These are phyloP conservation scores for Leptopilina boulardi DNA, from an alignment of 1,140 invertebrate species.

Conservation along the genomic window DNA sequence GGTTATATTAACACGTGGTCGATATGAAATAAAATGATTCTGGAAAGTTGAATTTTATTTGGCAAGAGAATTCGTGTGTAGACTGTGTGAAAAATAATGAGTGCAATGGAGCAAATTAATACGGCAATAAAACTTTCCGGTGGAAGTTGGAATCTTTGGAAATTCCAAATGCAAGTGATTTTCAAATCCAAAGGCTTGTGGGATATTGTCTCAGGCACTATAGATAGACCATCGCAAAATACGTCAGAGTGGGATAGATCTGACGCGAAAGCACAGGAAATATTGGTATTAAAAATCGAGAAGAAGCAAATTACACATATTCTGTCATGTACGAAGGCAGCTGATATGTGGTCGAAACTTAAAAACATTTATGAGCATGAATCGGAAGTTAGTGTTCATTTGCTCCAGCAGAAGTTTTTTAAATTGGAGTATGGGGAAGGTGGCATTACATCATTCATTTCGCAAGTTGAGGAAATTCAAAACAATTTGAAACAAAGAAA, in stretches of 20 bases:
- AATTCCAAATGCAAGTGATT: neutral
- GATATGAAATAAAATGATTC: too few relatives aligned
- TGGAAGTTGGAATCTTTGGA: neutral
- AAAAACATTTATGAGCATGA: neutral
- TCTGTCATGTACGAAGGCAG: neutral
- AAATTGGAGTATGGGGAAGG: conserved; percentile 35
- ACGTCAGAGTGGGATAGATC: neutral
- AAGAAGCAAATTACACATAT: neutral
- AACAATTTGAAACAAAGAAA: too few relatives aligned
- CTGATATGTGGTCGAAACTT: neutral
- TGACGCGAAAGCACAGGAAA: neutral
- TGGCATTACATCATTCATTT: conserved; percentile 49
- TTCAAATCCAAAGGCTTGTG: neutral
- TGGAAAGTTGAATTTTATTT: too few relatives aligned
- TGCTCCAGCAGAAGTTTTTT: conserved; percentile 52
- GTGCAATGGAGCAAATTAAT: too few relatives aligned
- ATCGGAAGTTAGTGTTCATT: neutral
- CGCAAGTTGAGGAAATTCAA: neutral
- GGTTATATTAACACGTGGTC: too few relatives aligned
- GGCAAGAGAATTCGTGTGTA: too few relatives aligned
- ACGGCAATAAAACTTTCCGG: neutral
- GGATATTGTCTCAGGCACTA: neutral
- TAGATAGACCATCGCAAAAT: neutral
- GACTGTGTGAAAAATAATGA: too few relatives aligned
- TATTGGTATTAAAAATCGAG: neutral